Conservation (phyloP, 2,888 invertebrate species). For the Leptinotarsa peninsularis region DNA sequence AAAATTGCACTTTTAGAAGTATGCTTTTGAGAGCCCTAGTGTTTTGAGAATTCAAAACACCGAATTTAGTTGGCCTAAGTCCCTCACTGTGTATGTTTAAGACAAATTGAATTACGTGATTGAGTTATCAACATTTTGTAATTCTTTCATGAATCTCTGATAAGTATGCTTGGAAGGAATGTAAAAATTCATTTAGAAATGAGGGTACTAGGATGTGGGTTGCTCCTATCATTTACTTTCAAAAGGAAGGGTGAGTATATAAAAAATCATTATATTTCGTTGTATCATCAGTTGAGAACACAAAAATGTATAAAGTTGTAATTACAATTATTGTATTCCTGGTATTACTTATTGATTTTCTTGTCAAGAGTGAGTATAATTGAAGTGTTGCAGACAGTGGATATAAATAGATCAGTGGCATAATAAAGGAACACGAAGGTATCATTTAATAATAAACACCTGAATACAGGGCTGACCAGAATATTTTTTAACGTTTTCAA, state of each 20-base stretch:
- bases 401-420: too few species aligned
- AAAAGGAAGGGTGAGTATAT: constrained; percentile 16
- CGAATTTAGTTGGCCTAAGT: too few species aligned
- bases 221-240: background rate
- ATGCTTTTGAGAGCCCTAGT: too few species aligned
- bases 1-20: too few species aligned
- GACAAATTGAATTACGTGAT: too few species aligned
- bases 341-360: constrained; percentile 1
- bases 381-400: too few species aligned
- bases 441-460: too few species aligned
- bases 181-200: background rate
- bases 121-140: background rate
- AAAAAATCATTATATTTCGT: background rate
- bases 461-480: too few species aligned
- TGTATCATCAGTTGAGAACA: background rate
- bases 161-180: background rate
- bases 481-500: too few species aligned
- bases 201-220: constrained; percentile 3
- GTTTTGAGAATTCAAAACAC: too few species aligned
- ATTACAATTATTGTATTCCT: constrained; percentile 9
- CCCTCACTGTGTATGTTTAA: too few species aligned
- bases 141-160: background rate
- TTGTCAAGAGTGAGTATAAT: constrained; percentile 1
- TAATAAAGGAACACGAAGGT: too few species aligned
- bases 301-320: constrained; percentile 11